Conservation (phyloP, 2,888 invertebrate genomes). For the Amphimallon solstitiale region DNA sequence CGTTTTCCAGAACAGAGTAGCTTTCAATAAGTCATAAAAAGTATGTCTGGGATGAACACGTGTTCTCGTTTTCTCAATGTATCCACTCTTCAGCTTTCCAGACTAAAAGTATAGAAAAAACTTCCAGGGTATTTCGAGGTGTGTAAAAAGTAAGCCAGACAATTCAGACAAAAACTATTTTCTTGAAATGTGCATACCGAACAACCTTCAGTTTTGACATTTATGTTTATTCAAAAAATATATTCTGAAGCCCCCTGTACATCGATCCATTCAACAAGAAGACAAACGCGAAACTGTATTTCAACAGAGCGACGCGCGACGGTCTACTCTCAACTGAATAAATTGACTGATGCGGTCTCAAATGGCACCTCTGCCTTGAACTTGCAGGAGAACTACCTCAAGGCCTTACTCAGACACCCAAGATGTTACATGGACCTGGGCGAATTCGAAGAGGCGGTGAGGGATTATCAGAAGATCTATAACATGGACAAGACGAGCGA, state of each 20-base stretch:
- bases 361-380: slow-evolving; percentile 89
- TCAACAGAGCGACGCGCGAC: slow-evolving; percentile 91
- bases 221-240: no score
- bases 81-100: no score
- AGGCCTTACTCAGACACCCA: slow-evolving; percentile 88
- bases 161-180: no score
- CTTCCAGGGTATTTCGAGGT: no score
- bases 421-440: slow-evolving; percentile 85
- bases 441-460: slow-evolving; percentile 88
- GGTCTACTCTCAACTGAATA: slow-evolving; percentile 82
- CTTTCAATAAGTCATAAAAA: no score
- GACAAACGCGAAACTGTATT: slow-evolving; percentile 90
- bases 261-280: slow-evolving; percentile 87
- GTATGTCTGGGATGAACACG: no score
- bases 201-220: no score
- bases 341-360: slow-evolving; percentile 79
- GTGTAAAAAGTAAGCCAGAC: no score
- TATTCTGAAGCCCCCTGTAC: slow-evolving; percentile 87
- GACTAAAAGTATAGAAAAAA: slow-evolving; percentile 84
- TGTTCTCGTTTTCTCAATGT: no score
- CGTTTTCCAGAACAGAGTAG: no score
- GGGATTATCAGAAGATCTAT: slow-evolving; percentile 87
- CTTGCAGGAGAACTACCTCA: slow-evolving; percentile 85
- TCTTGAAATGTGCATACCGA: no score
- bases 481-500: slow-evolving; percentile 86